Conservation (phyloP, 1,140 invertebrate species). For the Brachionus plicatilis region DNA sequence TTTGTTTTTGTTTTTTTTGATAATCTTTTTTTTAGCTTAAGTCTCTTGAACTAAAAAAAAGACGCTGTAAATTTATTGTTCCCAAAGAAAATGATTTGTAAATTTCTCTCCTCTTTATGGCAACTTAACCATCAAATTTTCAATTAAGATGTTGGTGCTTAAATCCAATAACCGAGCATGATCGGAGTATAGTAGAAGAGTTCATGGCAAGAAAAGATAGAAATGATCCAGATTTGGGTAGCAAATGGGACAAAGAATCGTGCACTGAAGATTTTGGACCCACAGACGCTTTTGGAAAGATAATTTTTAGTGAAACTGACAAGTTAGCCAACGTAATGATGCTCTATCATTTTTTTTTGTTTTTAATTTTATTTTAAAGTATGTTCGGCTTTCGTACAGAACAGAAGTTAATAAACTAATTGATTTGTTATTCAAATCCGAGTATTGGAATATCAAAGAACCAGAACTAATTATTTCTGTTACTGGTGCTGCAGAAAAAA, state of each 20-base stretch:
- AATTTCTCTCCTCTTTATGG: background rate
- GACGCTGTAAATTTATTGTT: constrained; percentile 1
- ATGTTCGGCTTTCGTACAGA: constrained; percentile 50
- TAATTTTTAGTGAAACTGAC: background rate
- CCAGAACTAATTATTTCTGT: constrained; percentile 58
- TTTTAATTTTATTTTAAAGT: constrained; percentile 44
- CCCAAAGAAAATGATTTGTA: background rate
- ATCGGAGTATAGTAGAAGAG: background rate
- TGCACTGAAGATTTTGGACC: constrained; percentile 5
- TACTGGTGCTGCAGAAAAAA: constrained; percentile 57
- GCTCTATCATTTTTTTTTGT: background rate
- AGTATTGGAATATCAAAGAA: constrained; percentile 51
- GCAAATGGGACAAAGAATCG: constrained; percentile 14
- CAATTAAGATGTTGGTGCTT: background rate
- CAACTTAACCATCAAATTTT: background rate
- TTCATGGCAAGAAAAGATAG: background rate
- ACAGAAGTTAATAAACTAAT: constrained; percentile 48
- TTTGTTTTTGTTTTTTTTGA: background rate
- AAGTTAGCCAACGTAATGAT: background rate
- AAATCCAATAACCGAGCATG: background rate
- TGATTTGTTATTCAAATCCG: constrained; percentile 46
- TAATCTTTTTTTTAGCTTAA: background rate
- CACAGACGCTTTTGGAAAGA: constrained; percentile 24
- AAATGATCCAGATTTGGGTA: background rate
- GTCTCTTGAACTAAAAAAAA: background rate